These are phyloP conservation scores for Lepidochrysops patricia DNA, from an alignment of 2,888 invertebrate species.

Conservation along the genomic window DNA sequence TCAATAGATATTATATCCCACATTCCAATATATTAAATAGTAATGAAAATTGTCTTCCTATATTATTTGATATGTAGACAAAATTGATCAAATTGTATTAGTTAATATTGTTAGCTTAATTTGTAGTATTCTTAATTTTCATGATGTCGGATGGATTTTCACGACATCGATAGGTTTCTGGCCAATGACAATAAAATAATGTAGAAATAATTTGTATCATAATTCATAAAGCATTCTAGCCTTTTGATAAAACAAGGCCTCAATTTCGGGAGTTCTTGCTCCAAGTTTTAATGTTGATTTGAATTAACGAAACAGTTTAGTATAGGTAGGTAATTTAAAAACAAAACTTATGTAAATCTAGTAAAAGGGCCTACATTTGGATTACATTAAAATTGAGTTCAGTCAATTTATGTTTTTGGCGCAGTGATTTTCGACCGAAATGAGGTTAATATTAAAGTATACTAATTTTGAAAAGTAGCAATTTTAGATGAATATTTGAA, in stretches of 20 bases:
- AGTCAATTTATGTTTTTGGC: too few relatives aligned
- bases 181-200: not conserved
- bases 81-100: constrained; percentile 7
- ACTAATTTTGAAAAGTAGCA: not conserved
- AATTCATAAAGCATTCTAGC: too few relatives aligned
- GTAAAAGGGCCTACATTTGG: too few relatives aligned
- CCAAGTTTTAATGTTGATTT: too few relatives aligned
- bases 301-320: too few relatives aligned
- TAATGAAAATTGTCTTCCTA: constrained; percentile 52
- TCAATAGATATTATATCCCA: constrained; percentile 21
- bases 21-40: constrained; percentile 43
- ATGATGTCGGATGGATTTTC: not conserved
- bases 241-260: not conserved
- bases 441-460: too few relatives aligned
- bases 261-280: not conserved
- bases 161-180: not conserved
- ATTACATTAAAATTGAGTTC: too few relatives aligned
- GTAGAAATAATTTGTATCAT: not conserved
- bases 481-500: constrained; percentile 20
- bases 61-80: constrained; percentile 20
- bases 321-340: too few relatives aligned
- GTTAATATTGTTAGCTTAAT: constrained; percentile 10
- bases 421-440: too few relatives aligned
- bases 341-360: too few relatives aligned
- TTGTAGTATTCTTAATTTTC: not conserved